Base-by-base conservation (phyloP, 1,140 invertebrate genomes). In the Drosophila kurseongensis region DNA sequence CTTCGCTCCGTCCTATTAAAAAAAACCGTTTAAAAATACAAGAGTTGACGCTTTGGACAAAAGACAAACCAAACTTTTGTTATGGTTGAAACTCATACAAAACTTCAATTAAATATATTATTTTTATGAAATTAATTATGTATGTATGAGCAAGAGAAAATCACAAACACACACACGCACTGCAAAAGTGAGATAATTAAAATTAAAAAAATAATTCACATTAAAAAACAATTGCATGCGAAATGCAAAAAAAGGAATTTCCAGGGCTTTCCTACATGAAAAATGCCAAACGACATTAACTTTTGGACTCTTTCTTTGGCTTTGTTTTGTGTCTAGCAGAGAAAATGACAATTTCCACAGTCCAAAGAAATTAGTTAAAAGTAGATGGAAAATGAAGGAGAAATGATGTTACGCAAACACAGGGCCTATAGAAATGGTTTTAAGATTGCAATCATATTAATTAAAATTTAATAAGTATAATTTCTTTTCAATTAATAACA, bases 101-200 rank as follows among this genome's bases (percentile, higher is more conserved):
- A 78, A 82, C 79, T 82, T 82, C 56, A 82, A 82, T 78, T 75
- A 82, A 82, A 82, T 82, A 75, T 71, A 82, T 82, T 74, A 82
- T 82, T 78, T 61, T 78, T 78, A 82, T 82, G 61, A 69, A 82
- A 78, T 82, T 78, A 78, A 82, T 82, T 81, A 82, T 82, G 80
- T 81, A 82, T 82, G 80, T 54, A 78, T 72, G 71, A 69, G 52
- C 29, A 27, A 44, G 52, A 23, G 42, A 32, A 27, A 23, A 16
- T 0, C 44, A 16, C n/a, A 16, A 36, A 32, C 29, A 65, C 9
- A 52, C 51, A 35, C 23, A 29, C 13, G 10, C 23, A 58, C 51
- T n/a, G 7, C n/a, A 18, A 40, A 57, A 60, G 32, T 23, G 32
- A 36, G 48, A 51, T 57, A 68, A 61, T 62, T 61, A 48, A 52